Conservation (phyloP, 2,113 vertebrate species). For the Tragelaphus scriptus region DNA sequence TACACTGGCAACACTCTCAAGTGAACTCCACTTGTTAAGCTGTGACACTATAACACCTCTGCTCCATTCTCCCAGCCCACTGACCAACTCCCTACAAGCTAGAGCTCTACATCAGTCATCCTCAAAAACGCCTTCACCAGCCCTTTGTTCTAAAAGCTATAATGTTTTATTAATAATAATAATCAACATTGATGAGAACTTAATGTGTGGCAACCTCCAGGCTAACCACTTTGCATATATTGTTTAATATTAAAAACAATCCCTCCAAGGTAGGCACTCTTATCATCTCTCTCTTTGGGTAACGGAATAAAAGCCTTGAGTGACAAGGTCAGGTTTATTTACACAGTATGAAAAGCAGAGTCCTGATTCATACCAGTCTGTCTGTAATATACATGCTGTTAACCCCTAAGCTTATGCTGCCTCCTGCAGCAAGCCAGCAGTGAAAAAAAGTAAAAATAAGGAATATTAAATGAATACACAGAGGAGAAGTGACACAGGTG, state of each 20-base stretch:
- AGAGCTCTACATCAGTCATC: not conserved
- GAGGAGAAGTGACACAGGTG: not conserved
- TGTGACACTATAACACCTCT: not conserved
- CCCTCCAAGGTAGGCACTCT: not conserved
- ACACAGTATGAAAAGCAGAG: not conserved
- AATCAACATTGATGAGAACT: not conserved
- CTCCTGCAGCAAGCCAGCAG: not conserved
- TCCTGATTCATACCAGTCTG: not conserved
- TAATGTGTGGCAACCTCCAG: not conserved
- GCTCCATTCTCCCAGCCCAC: not conserved
- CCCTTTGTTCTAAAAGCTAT: not conserved
- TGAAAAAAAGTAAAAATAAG: not conserved
- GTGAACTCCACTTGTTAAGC: not conserved
- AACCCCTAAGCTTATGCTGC: not conserved
- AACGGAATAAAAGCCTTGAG: not conserved
- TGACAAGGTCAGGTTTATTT: not conserved
- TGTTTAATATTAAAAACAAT: conserved; percentile 1
- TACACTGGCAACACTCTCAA: not conserved
- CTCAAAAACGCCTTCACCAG: not conserved
- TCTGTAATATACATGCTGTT: not conserved
- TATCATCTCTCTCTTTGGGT: not conserved
- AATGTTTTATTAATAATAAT: not conserved
- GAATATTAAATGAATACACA: not conserved
- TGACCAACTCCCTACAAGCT: not conserved
- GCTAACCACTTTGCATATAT: not conserved